phyloP scores from a whole-genome alignment of 2,888 invertebrate species.

The Cryptocephalus primarius region DNA sequence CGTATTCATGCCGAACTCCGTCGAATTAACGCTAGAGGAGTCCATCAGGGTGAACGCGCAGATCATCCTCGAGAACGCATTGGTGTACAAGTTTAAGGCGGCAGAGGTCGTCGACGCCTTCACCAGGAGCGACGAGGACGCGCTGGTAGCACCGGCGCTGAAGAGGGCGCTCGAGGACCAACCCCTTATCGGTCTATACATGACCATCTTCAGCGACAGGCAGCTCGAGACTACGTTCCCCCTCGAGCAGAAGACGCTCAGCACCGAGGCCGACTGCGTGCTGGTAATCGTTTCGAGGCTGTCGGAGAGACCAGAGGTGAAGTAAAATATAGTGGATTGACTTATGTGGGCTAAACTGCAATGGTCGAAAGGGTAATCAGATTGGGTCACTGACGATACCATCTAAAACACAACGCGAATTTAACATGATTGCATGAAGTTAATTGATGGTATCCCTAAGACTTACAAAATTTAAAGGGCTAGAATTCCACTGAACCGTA shows the following conservation, averaged over 20 bases:
- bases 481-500: too few relatives aligned
- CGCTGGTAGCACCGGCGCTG: slow-evolving; percentile 45
- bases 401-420: too few relatives aligned
- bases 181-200: slow-evolving; percentile 58
- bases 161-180: slow-evolving; percentile 52
- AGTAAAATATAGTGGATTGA: neutral
- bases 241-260: slow-evolving; percentile 50
- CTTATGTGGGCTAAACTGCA: neutral
- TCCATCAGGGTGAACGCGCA: slow-evolving; percentile 54
- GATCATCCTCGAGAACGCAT: slow-evolving; percentile 57
- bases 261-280: slow-evolving; percentile 22
- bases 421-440: too few relatives aligned
- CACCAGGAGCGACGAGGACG: slow-evolving; percentile 23
- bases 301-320: slow-evolving; percentile 36
- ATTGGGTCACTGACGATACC: too few relatives aligned
- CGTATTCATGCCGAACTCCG: slow-evolving; percentile 54
- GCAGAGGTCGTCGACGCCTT: slow-evolving; percentile 21
- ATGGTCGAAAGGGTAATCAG: too few relatives aligned
- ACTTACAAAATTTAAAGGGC: too few relatives aligned
- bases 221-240: slow-evolving; percentile 38
- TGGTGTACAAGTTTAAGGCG: slow-evolving; percentile 41
- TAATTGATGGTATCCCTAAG: too few relatives aligned
- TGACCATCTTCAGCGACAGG: slow-evolving; percentile 39
- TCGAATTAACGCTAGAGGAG: slow-evolving; percentile 15
- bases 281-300: slow-evolving; percentile 32